These are phyloP conservation scores for Lobophora halterata DNA, from an alignment of 2,888 invertebrate genomes.

Conservation along the genomic window DNA sequence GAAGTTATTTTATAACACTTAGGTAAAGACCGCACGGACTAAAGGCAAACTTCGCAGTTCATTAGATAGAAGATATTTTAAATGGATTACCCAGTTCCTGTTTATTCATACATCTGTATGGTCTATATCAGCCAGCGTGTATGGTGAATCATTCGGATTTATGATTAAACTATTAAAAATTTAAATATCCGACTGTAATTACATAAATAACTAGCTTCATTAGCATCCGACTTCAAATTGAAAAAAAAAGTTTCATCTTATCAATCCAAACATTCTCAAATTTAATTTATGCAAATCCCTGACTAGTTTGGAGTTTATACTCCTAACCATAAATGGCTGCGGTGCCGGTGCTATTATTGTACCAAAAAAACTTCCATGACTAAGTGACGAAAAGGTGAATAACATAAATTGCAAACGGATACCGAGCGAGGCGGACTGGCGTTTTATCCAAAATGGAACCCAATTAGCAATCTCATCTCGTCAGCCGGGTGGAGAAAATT, in stretches of 20 bases:
- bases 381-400: slow-evolving; percentile 52
- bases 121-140: no score
- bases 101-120: no score
- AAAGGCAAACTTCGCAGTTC: slow-evolving; percentile 27
- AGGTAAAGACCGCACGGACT: slow-evolving; percentile 35
- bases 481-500: slow-evolving; percentile 45
- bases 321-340: slow-evolving; percentile 20
- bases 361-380: slow-evolving; percentile 44
- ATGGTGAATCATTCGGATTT: no score
- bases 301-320: slow-evolving; percentile 29
- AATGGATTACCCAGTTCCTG: no score
- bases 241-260: no score
- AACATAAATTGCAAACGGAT: slow-evolving; percentile 47
- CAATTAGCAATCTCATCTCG: slow-evolving; percentile 69
- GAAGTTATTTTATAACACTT: slow-evolving; percentile 48
- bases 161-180: no score
- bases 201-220: slow-evolving; percentile 6
- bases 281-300: slow-evolving; percentile 25
- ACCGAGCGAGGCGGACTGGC: slow-evolving; percentile 46
- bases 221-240: no score
- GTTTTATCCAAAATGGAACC: slow-evolving; percentile 68
- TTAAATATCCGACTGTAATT: no score
- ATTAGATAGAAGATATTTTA: no score
- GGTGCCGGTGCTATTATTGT: slow-evolving; percentile 18
- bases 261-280: slow-evolving; percentile 16